Evolutionary conservation across 2,113 vertebrate genomes (phyloP), one percentile per base, ranked within the genome.

Genomic region (Gyps fulvus): DNA sequence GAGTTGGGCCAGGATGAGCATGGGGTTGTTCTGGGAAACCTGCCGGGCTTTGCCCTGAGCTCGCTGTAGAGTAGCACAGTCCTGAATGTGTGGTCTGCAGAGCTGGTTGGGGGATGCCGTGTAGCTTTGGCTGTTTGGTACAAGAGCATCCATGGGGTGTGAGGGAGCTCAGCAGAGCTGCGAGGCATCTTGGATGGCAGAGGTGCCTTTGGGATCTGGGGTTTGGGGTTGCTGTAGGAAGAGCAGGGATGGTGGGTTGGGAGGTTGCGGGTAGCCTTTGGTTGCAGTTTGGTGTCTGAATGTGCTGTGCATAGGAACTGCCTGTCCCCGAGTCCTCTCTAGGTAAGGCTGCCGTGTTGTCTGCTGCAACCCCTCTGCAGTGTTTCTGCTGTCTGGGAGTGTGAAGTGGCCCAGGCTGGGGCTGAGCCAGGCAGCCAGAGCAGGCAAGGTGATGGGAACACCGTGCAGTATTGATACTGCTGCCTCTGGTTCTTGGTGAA

Each of bases 361-460:
- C 34, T 5, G 9, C 79, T 45, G 21, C 43, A 74, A 10, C 19
- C 31, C 16, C 32, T 59, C 22, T 34, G 63, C 9, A 29, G 71
- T 0, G 3, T 52, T 71, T 26, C 22, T 7, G 7, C 43, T 2
- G 1, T 42, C 27, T 21, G 45, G 45, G 45, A 87, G 34, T 1
- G 0, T 27, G 36, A 57, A 32, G 45, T 26, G 74, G 32, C 23
- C 36, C 14, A 47, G 34, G 25, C 4, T 29, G 58, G 65, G 63
- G 66, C 79, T 42, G n/a, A 72, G 45, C 38, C 58, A 25, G 36
- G 31, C 59, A 78, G 50, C n/a, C 31, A 9, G 42, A 50, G 36
- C 42, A 50, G 47, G 61, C 49, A 16, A 0, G 0, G 62, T 25
- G 43, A 36, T 16, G 12, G 49, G 42, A 54, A 32, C 0, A 0